Evolutionary conservation across 2,797 vertebrate species (phyloP).

Genomic region (Sebastes jordani): DNA sequence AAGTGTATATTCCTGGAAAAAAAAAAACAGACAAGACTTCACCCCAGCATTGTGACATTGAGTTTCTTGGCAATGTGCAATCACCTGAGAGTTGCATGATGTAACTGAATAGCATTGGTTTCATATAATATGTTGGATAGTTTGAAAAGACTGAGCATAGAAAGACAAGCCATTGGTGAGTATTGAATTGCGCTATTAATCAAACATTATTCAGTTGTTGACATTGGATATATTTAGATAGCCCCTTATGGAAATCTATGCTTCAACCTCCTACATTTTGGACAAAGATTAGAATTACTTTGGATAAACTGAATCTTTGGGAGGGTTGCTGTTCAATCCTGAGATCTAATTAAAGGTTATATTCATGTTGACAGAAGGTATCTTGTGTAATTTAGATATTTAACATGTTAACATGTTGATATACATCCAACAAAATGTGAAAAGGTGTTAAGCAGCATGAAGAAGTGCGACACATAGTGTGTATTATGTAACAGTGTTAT

Average conservation of each 20-base stretch:
- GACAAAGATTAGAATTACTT: background rate
- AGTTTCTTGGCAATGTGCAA: slow-evolving; percentile 64
- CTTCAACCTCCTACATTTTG: background rate
- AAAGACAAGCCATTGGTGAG: slow-evolving; percentile 33
- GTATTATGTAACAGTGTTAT: background rate
- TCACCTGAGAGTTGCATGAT: slow-evolving; percentile 49
- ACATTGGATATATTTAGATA: slow-evolving; percentile 32
- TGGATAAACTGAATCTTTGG: background rate
- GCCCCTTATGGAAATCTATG: slow-evolving; percentile 10
- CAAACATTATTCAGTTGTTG: slow-evolving; percentile 38
- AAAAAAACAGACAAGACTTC: slow-evolving; percentile 52
- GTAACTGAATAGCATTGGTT: slow-evolving; percentile 60
- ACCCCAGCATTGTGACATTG: slow-evolving; percentile 61
- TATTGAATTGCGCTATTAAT: slow-evolving; percentile 54
- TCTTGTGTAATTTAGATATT: background rate
- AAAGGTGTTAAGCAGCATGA: background rate
- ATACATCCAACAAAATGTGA: background rate
- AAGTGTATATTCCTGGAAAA: slow-evolving; percentile 68
- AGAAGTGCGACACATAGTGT: background rate
- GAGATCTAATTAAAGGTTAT: background rate
- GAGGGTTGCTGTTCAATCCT: background rate
- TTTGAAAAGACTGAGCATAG: slow-evolving; percentile 30
- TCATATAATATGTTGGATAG: slow-evolving; percentile 51
- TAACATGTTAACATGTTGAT: background rate
- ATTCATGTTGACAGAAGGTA: background rate